Evolutionary conservation across 2,113 vertebrate genomes (phyloP).

Genomic region (Budorcas taxicolor): DNA sequence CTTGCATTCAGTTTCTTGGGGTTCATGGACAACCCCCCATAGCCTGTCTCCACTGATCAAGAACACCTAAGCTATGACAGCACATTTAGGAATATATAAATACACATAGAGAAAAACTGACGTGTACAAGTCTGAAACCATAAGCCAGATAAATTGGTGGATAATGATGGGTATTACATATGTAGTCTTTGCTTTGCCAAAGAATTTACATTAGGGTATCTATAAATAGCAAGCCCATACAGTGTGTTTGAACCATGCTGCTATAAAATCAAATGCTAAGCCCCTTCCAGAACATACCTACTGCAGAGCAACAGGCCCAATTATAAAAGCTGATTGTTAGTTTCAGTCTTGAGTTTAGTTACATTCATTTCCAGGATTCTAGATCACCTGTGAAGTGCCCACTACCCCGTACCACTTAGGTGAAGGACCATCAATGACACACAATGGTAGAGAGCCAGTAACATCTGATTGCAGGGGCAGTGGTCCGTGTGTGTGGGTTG

Average conservation of each 20-base stretch:
- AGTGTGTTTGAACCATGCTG: neutral
- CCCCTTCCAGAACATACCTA: neutral
- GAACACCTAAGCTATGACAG: neutral
- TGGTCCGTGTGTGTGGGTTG: rapidly evolving
- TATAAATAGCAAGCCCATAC: slow-evolving; percentile 48
- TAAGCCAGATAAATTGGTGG: neutral
- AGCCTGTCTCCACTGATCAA: neutral
- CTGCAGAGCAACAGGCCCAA: neutral
- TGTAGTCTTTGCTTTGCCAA: slow-evolving; percentile 37
- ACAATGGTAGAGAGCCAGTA: neutral
- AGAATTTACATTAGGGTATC: slow-evolving; percentile 46
- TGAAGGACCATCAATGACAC: neutral
- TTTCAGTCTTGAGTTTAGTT: neutral
- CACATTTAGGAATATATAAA: neutral
- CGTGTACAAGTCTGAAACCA: neutral
- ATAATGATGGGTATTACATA: slow-evolving; percentile 9
- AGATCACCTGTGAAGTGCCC: neutral
- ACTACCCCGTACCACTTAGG: neutral
- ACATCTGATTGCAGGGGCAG: neutral
- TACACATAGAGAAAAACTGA: neutral
- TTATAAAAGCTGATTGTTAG: neutral
- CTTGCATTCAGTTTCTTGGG: neutral
- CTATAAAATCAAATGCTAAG: neutral
- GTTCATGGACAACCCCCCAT: neutral
- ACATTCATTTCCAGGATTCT: neutral